Base-by-base conservation (phyloP, 2,797 vertebrate genomes). In the Limosa lapponica region DNA sequence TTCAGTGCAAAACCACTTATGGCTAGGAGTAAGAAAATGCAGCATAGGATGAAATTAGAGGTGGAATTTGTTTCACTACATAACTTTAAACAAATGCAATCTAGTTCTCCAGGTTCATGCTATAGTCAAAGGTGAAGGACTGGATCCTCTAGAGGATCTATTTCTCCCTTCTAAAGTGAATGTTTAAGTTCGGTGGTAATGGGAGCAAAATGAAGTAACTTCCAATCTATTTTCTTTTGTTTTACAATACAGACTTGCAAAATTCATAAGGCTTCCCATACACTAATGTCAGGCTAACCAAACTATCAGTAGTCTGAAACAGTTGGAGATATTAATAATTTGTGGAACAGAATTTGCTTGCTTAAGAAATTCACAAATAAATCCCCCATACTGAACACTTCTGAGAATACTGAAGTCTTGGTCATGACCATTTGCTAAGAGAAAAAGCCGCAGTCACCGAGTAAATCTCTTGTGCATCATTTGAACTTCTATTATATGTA, bases 361-460 rank as follows among this genome's bases (percentile, higher is more conserved):
- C 69, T 61, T 90, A 69, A 73, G 86, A 94, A 93, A 61, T 87
- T 92, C 48, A 84, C 36, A 89, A 57, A 87, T 77, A 90, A 82
- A 89, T 94, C 54, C 54, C 73, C 74, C 27, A 51, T 85, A 44
- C 48, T 71, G 91, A 87, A 91, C 19, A 19, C 19, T 90, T 94
- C 67, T 92, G 82, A 91, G 90, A 90, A 77, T 54, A 34, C 17
- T 61, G 66, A 88, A 87, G 39, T 52, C 77, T 94, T 81, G 84
- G 36, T 95, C 79, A 52, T 67, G 73, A 93, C 32, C 49, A 70
- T 83, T 93, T 94, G 54, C 82, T 90, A 59, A 84, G 71, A 95
- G 73, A 86, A 94, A 96, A 96, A 96, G 80, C 90, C 7, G 8
- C 86, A 96, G 91, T 93, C 88, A 96, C 91, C 93, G 95, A 95